Evolutionary conservation across 2,888 invertebrate genomes (phyloP).

Genomic region (Callinectes sapidus): DNA sequence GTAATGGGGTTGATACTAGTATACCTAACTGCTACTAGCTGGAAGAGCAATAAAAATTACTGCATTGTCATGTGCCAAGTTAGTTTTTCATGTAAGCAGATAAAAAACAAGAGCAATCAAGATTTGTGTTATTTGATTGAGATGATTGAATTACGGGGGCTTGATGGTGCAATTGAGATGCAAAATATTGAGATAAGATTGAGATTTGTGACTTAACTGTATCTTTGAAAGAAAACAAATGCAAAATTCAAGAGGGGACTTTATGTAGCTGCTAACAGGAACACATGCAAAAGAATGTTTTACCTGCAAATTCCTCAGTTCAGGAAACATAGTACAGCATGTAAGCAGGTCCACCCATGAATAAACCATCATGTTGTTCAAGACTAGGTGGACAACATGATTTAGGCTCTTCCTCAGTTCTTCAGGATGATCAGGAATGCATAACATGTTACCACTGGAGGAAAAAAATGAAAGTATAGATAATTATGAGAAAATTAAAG

Average conservation of each 20-base stretch:
- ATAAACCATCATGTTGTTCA: constrained; percentile 69
- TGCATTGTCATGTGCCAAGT: too few species aligned
- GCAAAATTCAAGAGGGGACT: background rate
- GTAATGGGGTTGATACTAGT: too few species aligned
- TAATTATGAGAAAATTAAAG: background rate
- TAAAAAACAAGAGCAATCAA: too few species aligned
- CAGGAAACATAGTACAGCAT: constrained; percentile 66
- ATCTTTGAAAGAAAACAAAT: background rate
- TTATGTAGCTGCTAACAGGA: background rate
- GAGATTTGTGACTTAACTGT: too few species aligned
- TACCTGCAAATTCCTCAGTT: constrained; percentile 67
- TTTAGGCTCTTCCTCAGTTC: constrained; percentile 51
- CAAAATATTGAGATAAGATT: too few species aligned
- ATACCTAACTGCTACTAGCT: too few species aligned
- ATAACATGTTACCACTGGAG: constrained; percentile 67
- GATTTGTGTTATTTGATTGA: too few species aligned
- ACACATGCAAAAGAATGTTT: background rate
- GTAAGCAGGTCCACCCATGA: constrained; percentile 64
- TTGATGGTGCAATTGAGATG: too few species aligned
- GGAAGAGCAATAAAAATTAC: too few species aligned
- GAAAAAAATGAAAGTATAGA: background rate
- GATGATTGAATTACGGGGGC: too few species aligned
- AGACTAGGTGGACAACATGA: constrained; percentile 60
- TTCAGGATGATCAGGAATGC: constrained; percentile 44
- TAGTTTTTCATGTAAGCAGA: too few species aligned